Conservation (phyloP, 1,140 invertebrate genomes). For the Anastrepha obliqua region DNA sequence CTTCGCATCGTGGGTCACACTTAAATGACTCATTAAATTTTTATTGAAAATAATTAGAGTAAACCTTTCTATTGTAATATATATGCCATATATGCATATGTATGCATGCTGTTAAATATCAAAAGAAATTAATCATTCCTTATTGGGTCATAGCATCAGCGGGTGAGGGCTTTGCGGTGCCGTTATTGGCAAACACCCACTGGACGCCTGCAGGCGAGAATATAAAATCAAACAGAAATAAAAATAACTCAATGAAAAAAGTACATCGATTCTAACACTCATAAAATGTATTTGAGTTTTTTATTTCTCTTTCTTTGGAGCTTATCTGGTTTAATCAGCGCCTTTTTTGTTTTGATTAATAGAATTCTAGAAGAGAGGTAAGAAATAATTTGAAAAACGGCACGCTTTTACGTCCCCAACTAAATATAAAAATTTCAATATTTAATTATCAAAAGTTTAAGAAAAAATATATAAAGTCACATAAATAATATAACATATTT, state of each 20-base stretch:
- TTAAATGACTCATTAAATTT: background rate
- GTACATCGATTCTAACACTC: no score
- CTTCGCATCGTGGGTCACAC: background rate
- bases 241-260: no score
- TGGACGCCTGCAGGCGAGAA: background rate
- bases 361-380: background rate
- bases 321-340: background rate
- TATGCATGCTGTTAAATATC: background rate
- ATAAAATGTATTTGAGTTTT: background rate
- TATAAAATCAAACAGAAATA: background rate
- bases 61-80: background rate
- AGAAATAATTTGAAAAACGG: background rate
- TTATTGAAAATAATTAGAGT: background rate
- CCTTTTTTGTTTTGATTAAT: background rate
- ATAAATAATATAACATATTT: background rate
- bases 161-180: background rate
- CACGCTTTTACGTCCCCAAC: background rate
- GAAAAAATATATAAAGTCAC: background rate
- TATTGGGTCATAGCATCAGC: background rate
- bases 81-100: background rate
- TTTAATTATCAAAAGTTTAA: background rate
- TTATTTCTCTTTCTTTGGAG: background rate
- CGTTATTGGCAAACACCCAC: conserved; percentile 7
- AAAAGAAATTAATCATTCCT: background rate
- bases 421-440: background rate